These are phyloP conservation scores for Melangyna quadrimaculata DNA, from an alignment of 2,888 invertebrate genomes.

Conservation along the genomic window DNA sequence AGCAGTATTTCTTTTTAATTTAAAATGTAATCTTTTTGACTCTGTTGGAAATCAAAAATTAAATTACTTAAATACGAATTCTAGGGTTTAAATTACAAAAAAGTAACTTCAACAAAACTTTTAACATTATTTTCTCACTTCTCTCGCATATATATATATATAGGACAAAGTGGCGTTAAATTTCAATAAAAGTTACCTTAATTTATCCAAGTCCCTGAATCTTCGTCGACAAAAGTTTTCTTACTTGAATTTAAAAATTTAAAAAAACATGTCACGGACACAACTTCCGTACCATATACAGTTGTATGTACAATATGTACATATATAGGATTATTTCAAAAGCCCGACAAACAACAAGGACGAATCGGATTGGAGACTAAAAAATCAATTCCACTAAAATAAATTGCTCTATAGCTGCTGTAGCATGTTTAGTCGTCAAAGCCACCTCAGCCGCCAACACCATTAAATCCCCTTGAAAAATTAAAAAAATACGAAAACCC, in stretches of 20 bases:
- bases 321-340: background rate
- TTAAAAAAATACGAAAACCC: background rate
- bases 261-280: background rate
- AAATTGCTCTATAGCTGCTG: background rate
- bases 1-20: background rate
- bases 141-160: no score
- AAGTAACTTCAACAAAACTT: background rate
- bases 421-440: background rate
- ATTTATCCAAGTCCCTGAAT: background rate
- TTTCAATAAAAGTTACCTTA: background rate
- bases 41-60: conserved; percentile 3
- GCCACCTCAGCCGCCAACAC: background rate
- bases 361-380: background rate
- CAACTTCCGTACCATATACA: background rate
- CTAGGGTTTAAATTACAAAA: background rate
- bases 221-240: background rate
- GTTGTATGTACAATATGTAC: background rate
- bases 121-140: background rate
- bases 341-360: background rate
- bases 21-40: background rate
- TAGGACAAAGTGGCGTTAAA: conserved; percentile 1
- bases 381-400: background rate
- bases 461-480: background rate
- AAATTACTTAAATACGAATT: background rate
- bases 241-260: background rate